Evolutionary conservation across 2,113 vertebrate species (phyloP), one percentile per base, ranked within the genome.

Genomic region (Albula goreensis): DNA sequence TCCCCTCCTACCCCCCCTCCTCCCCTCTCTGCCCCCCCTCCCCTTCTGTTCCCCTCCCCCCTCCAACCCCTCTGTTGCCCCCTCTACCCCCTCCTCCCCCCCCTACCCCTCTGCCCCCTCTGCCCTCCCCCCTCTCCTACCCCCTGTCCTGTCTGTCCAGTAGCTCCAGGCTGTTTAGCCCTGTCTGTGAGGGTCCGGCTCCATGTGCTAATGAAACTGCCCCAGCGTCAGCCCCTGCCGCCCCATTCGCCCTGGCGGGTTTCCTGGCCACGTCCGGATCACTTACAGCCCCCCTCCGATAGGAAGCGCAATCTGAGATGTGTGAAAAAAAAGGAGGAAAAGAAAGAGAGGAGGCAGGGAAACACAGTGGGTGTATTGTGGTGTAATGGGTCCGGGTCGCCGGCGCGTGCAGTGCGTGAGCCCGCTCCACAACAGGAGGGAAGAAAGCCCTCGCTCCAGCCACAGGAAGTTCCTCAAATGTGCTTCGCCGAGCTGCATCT

Each of bases 401-500:
- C 89, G 91, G 94, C 86, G 89, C 92, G 95, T 94, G 95, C 95
- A 94, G 95, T 95, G 94, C 93, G 92, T 95, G 95, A 96, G 95
- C 95, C 95, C 95, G 93, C 94, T 95, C 95, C 95, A 91, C 95
- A 94, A 96, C 95, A 95, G 95, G 95, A 96, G 96, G 96, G 95
- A 96, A 95, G 95, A 96, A 97, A 96, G 93, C 93, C 31, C 95
- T 95, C 95, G 94, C 96, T 96, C 95, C 96, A 96, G 96, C 96
- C 95, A 95, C 95, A 96, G 95, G 94, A 96, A 96, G 96, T 96
- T 96, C 95, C 96, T 96, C 96, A 96, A 96, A 95, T 95, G 95
- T 95, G 95, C 94, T 96, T 94, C 95, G 95, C 94, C 94, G 92
- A 95, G 94, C 92, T 94, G 93, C 95, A 94, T 96, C 96, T 96